Conservation (phyloP, 2,113 vertebrate species). For the Beaufortia kweichowensis region DNA sequence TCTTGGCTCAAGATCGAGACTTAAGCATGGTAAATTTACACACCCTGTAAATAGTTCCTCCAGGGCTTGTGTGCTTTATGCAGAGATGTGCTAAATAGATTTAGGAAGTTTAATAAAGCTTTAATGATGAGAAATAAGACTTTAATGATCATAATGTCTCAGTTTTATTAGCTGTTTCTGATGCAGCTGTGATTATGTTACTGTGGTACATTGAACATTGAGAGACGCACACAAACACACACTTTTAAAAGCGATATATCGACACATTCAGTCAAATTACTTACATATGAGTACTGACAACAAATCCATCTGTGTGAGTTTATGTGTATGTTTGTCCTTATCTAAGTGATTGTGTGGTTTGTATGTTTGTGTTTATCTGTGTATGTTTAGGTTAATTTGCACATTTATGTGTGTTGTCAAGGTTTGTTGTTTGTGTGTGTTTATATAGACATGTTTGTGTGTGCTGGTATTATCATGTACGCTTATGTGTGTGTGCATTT, state of each 20-base stretch:
- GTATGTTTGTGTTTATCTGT: background rate
- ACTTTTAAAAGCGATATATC: background rate
- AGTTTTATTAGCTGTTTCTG: background rate
- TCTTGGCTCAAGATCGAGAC: background rate
- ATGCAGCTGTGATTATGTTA: background rate
- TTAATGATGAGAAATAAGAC: background rate
- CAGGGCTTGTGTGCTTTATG: background rate
- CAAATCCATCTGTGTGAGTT: too few species aligned
- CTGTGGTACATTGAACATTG: background rate
- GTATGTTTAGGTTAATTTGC: background rate
- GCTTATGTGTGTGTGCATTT: background rate
- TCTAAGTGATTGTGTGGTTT: too few species aligned
- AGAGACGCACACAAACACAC: background rate
- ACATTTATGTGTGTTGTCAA: background rate
- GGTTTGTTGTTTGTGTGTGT: too few species aligned
- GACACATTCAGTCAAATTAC: background rate
- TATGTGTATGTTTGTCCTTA: background rate
- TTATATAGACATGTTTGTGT: background rate
- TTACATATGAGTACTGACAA: conserved; percentile 15
- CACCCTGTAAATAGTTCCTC: background rate
- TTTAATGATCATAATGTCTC: background rate
- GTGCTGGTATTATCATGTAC: background rate
- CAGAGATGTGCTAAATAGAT: conserved; percentile 11
- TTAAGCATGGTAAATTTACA: background rate
- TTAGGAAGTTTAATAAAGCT: background rate